Evolutionary conservation across 1,140 invertebrate species (phyloP), one percentile per base, ranked within the genome.

Genomic region (Drosophila parvula): DNA sequence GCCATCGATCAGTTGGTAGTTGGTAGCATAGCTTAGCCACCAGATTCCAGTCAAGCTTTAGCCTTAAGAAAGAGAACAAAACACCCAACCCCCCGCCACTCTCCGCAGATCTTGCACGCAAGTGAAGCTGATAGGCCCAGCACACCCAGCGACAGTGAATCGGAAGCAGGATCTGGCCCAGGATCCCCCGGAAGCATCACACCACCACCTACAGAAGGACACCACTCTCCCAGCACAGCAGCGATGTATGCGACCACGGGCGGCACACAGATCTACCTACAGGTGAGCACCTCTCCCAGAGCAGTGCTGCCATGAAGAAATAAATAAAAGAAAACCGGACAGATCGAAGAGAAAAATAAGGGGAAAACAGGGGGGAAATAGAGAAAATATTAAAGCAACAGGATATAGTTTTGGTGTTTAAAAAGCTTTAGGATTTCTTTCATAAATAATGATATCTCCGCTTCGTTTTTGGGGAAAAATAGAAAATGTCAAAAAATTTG

Each of bases 251-350:
- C 83, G 69, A 89, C 91, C 53, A 80, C 90, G 76, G 91, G 91
- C 81, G 88, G 91, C 84, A 92, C 91, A 78, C 91, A 92, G 83
- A 92, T 92, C 74, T 92, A 92, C 74, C 82, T 92, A 74, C 91
- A 92, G 91, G 91, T 92, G 90, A 91, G 86, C 61, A 34, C 36
- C 14, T 22, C 45, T 40, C 41, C 16, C 30, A 38, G 64, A 62
- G 43, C 38, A 41, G 62, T 28, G 56, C 51, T 22, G 51, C 18
- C 34, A n/a, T 22, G 12, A 34, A 36, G n/a, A n/a, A 5, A 40
- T 1, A 0, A 1, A 16, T 5, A 7, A 36, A 22, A n/a, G n/a
- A n/a, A 53, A 27, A 27, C 51, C 16, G 34, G 51, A 38, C 34
- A 55, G 51, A 38, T 55, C 18, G 50, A 4, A 0, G 1, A 6